Evolutionary conservation across 2,888 invertebrate genomes (phyloP), one percentile per base, ranked within the genome.

Genomic region (Dicyrtoma fusca): DNA sequence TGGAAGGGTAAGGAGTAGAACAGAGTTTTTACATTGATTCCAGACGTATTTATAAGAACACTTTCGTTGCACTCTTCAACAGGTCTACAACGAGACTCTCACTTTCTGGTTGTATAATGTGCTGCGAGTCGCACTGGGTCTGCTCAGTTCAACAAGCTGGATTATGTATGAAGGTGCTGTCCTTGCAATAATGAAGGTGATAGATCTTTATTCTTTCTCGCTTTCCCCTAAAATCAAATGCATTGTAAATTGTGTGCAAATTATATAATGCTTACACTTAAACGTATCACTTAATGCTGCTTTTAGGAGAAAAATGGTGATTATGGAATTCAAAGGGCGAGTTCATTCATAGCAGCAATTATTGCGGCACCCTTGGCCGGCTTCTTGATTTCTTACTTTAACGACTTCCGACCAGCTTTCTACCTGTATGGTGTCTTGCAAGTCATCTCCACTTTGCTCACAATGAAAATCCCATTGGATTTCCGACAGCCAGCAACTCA

Each of bases 361-460:
- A 90, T 91, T 79, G 89, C 90, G n/a, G 90, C 91, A 0, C 91
- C 91, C 0, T 84, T 91, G 8, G 90, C 91, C 0, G 92, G 92
- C 1, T 81, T 89, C 79, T 85, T 92, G 65, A 90, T 92, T 68
- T 53, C 70, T 21, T 51, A 64, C 19, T 75, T 73, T 25, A 17
- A 63, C 26, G 71, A 71, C 83, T 85, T 51, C 85, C 90, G 91
- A 80, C 91, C 91, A 17, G 90, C 91, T 53, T 91, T 92, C 83
- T 91, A 90, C 83, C 82, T 91, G 75, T 92, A 91, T 83, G 89
- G 90, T 3, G 87, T 86, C 1, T 82, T 91, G 79, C 91, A 91
- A 83, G 84, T 90, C 2, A 83, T 88, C 8, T 89, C 89, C 23
- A 90, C 89, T 0, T 82, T 86, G 6, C 82, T 91, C 61, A 91